Evolutionary conservation across 35 echinoderm and acorn worm species (phyloP), one percentile per base, ranked within the genome.

Genomic region (Ophiothrix spiculata): DNA sequence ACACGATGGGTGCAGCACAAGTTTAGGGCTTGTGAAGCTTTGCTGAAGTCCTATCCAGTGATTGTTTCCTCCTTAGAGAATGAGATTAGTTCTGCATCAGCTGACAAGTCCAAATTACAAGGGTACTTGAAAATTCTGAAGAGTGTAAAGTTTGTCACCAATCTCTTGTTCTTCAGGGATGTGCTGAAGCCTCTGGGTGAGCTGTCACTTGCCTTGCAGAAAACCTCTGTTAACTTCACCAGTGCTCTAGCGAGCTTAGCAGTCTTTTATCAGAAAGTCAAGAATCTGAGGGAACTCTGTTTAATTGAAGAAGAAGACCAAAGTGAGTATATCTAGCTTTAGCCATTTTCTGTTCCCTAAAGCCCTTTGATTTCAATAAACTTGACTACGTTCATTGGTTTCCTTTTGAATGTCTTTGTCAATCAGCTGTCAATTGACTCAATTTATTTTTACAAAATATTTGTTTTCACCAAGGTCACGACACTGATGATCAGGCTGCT

Each of bases 1-100:
- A 90, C 87, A 0, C 45, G 87, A 1, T 90, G 87, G 87, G 87
- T 90, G 0, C 79, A 90, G 80, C 38, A 75, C 49, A 90, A 90
- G 36, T 13, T 1, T 11, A 4, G 81, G 29, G 87, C 87, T 25
- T 40, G 36, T 38, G 23, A 38, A 19, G 74, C 60, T 0, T 13
- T 90, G 0, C 31, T 84, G 6, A 41, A 40, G 1, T 83, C 56
- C 11, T 84, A 89, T 32, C 29, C 19, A n/a, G 0, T 29, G 1
- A 84, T 90, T 1, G 31, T 83, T 1, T 35, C 1, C 75, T 80
- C 83, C 73, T 35, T 90, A 21, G 86, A 80, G 14, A 40, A 88
- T 81, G 78, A 81, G 31, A 56, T 0, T 0, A 41, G 14, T 73
- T n/a, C 32, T 17, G 12, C 33, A 37, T 0, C 86, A 79, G 77